Evolutionary conservation across 2,888 invertebrate genomes (phyloP).

Genomic region (Apamea anceps): DNA sequence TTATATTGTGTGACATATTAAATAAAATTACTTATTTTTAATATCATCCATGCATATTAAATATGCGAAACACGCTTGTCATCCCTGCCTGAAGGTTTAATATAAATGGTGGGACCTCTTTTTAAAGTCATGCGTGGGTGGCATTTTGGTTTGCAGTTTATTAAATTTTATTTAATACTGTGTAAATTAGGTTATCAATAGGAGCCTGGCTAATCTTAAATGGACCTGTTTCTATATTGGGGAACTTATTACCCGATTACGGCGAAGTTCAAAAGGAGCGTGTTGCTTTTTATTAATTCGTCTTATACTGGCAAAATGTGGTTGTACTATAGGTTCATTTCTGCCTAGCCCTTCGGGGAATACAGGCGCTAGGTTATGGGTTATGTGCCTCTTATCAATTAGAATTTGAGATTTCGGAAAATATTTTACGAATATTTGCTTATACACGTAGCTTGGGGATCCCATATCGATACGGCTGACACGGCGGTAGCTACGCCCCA

Average conservation of each 20-base stretch:
- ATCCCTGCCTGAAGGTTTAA: constrained; percentile 11
- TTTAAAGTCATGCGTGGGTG: neutral
- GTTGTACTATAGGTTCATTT: neutral
- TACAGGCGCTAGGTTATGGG: neutral
- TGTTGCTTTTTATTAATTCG: neutral
- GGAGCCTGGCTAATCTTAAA: neutral
- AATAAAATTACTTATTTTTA: neutral
- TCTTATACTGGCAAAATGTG: neutral
- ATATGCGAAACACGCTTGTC: constrained; percentile 20
- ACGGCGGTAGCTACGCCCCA: neutral
- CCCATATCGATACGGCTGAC: neutral
- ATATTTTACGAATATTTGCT: neutral
- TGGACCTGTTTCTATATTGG: neutral
- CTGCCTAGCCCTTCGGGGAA: neutral
- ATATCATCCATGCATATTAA: constrained; percentile 1
- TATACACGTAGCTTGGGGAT: neutral
- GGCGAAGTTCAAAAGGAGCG: neutral
- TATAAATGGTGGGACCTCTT: constrained; percentile 32
- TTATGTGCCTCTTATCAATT: neutral
- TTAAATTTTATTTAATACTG: neutral
- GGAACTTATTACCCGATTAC: neutral
- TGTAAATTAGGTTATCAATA: neutral
- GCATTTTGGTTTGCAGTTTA: neutral
- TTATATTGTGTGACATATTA: neutral
- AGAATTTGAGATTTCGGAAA: neutral